Base-by-base conservation (phyloP, 2,113 vertebrate species). In the Chionis minor region DNA sequence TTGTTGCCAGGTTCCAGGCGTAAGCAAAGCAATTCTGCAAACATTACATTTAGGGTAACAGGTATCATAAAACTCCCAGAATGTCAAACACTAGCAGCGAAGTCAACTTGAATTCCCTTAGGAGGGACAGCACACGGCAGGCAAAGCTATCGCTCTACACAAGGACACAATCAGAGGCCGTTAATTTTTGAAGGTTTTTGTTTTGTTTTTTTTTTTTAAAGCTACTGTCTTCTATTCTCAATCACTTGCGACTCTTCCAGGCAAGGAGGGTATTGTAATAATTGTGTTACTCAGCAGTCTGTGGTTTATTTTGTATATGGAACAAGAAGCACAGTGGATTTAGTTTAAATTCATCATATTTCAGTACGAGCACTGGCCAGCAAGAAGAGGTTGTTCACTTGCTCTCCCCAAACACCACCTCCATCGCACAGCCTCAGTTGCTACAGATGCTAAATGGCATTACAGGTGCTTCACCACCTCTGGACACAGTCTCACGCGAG, bases 191-290 rank as follows among this genome's bases (percentile, higher is more conserved):
- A 9, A 38, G 38, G 11, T n/a, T 52, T 24, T 28, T 28, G 58
- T 32, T 38, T 38, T 38, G 38, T 38, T 54, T 66, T 15, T 15
- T 61, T 74, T 56, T 70, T 92, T 81, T 58, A 19, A 61, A 82
- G 49, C 82, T 83, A 77, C 85, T 52, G 91, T 96, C 93, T 96
- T 95, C 95, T 96, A 89, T 62, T 86, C 2, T 8, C 78, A 79
- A 90, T 62, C 19, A 77, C 62, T 88, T 59, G 38, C 55, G 44
- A 70, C 78, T 95, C 81, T 92, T 92, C 38, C 95, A 94, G 49
- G 54, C 81, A 71, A 93, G 77, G n/a, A 88, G 14, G 21, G 51
- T 61, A 67, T 1, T 77, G 71, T 58, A 85, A 83, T 87, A 91
- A 91, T 19, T 40, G 93, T 55, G 11, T 81, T 86, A 80, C 66